phyloP scores from a whole-genome alignment of 2,888 invertebrate species.

The Drosophila kokeensis region DNA sequence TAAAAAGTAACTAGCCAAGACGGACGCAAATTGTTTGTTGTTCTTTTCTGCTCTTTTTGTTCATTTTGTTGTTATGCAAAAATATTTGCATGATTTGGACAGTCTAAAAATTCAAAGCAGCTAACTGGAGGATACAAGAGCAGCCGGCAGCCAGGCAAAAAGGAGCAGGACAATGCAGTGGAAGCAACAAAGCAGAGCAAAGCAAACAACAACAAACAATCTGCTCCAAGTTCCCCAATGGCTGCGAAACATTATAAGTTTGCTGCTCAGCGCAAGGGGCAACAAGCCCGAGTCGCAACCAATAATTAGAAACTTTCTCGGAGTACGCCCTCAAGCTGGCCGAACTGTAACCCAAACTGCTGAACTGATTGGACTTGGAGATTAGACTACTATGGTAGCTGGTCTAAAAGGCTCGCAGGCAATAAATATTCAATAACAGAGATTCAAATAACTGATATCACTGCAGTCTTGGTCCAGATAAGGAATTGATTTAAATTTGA shows the following conservation, averaged over 20 bases:
- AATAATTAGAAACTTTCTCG: conserved; percentile 54
- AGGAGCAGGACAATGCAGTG: conserved; percentile 2
- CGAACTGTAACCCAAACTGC: conserved; percentile 14
- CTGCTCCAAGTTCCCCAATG: conserved; percentile 5
- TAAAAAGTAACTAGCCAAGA: conserved; percentile 32
- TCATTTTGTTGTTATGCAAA: conserved; percentile 55
- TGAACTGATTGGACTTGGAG: conserved; percentile 38
- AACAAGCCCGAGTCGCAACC: conserved; percentile 23
- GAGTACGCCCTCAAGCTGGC: conserved; percentile 10
- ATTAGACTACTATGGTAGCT: conserved; percentile 1
- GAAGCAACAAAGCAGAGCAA: conserved; percentile 16
- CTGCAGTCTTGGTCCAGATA: conserved; percentile 1
- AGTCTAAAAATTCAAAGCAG: conserved; percentile 69
- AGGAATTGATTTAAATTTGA: conserved; percentile 16
- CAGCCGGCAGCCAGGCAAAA: conserved; percentile 8
- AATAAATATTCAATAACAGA: conserved; percentile 54
- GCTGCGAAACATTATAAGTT: conserved; percentile 20
- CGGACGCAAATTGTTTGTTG: neutral
- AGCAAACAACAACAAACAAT: conserved; percentile 20
- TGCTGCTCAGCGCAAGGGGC: conserved; percentile 8
- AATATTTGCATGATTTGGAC: conserved; percentile 71
- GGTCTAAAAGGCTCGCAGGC: conserved; percentile 2
- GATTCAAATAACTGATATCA: conserved; percentile 27
- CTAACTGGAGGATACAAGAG: conserved; percentile 46
- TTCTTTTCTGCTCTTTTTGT: too few relatives aligned